Percentiles rank a stretch among this genome's conserved stretches.
These are phyloP conservation scores for Agelas oroides DNA, from an alignment of 37 sponge, comb jelly and placozoan species.

Conservation along the genomic window DNA sequence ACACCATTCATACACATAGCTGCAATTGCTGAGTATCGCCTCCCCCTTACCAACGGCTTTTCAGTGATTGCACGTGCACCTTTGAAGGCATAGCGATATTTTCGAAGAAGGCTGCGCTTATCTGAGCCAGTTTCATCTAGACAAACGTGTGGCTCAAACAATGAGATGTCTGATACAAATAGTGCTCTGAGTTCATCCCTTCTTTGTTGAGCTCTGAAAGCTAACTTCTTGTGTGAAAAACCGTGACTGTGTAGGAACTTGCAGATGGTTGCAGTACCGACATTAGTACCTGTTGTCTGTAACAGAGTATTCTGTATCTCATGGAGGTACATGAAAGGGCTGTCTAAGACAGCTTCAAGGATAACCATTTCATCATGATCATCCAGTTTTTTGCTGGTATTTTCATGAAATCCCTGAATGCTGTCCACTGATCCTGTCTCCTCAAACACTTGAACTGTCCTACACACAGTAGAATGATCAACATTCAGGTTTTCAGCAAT, in stretches of 20 bases:
- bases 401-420: conserved; percentile 10
- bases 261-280: conserved; percentile 1
- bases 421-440: too few relatives aligned
- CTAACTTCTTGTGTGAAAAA: neutral
- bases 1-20: too few relatives aligned
- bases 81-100: too few relatives aligned
- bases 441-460: neutral
- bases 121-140: conserved; percentile 40
- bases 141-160: conserved; percentile 18
- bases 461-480: neutral
- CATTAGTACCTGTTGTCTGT: conserved; percentile 18
- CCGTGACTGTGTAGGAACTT: conserved; percentile 18
- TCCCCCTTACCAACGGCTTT: too few relatives aligned
- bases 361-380: conserved; percentile 12
- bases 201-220: conserved; percentile 11
- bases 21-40: too few relatives aligned
- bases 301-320: neutral
- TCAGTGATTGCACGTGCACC: too few relatives aligned
- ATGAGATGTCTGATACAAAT: neutral
- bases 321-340: conserved; percentile 18
- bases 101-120: neutral
- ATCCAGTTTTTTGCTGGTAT: neutral
- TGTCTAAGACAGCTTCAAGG: conserved; percentile 5
- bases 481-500: conserved; percentile 11
- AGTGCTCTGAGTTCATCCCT: neutral